Evolutionary conservation across 2,113 vertebrate genomes (phyloP), one percentile per base, ranked within the genome.

Genomic region (Solenodon paradoxus): DNA sequence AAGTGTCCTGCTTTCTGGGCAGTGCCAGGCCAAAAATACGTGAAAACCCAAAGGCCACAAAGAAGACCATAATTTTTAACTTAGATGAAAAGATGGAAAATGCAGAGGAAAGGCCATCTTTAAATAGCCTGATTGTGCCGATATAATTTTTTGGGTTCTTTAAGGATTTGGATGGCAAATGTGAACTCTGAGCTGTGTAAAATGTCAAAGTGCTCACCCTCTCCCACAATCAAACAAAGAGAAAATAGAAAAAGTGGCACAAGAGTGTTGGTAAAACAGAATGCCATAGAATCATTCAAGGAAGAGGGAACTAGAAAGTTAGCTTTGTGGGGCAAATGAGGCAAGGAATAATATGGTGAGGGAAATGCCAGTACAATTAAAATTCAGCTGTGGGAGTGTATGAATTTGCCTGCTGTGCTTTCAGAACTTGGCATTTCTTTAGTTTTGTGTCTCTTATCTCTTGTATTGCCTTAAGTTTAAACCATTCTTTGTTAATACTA

Each of bases 1-100:
- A 95, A 98, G 97, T 20, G 85, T 96, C 96, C 94, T 2, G 55
- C 83, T 98, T 98, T 97, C 98, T 49, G 61, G 98, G 95, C 93
- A 75, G 90, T 80, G 98, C 91, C 96, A 61, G 92, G 86, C 96
- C 28, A 7, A 92, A 97, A 98, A 96, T 85, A 92, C 2, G 9
- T 3, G 7, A 94, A 96, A 83, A 97, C 98, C 98, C 94, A 97
- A 97, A 90, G 98, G 97, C 97, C 94, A 91, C 95, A 95, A 88
- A 96, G 94, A 40, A 7, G 24, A 94, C 59, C 66, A 26, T 40
- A 45, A 97, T 93, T 96, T 98, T 85, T 81, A 71, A 45, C 74
- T 90, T 57, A 88, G 85, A 86, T 11, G 35, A 72, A 89, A 77
- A 49, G 32, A 92, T 90, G 95, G 71, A 85, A 97, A 98, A 85